Conservation (phyloP, 2,888 invertebrate species). For the Andrena bucephala region DNA sequence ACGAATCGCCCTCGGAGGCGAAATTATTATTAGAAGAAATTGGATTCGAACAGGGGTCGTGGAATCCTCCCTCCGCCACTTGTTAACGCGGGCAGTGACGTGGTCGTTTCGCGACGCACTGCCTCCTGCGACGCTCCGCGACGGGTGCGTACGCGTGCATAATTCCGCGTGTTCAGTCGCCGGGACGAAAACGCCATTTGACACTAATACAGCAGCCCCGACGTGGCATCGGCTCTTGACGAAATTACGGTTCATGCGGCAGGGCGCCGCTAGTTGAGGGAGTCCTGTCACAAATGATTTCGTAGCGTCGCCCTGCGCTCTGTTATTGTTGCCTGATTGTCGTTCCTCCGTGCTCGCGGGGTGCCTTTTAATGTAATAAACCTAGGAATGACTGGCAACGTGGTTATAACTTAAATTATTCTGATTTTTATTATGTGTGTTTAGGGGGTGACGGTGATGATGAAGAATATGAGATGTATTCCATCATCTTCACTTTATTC, state of each 20-base stretch:
- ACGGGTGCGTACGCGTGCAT: slow-evolving; percentile 47
- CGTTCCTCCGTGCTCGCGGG: background rate
- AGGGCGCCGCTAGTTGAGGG: slow-evolving; percentile 31
- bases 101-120: slow-evolving; percentile 32
- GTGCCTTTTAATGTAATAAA: background rate
- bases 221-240: slow-evolving; percentile 51
- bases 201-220: slow-evolving; percentile 37
- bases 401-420: background rate
- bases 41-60: slow-evolving; percentile 10
- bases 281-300: slow-evolving; percentile 45
- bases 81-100: slow-evolving; percentile 31
- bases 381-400: background rate
- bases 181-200: slow-evolving; percentile 56
- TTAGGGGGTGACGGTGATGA: no score
- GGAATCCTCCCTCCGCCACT: slow-evolving; percentile 4
- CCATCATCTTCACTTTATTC: no score
- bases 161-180: slow-evolving; percentile 50
- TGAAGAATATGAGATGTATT: no score
- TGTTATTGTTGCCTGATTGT: slow-evolving; percentile 31
- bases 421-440: background rate
- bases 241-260: slow-evolving; percentile 55
- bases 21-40: slow-evolving; percentile 12
- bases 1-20: slow-evolving; percentile 13
- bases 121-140: slow-evolving; percentile 42
- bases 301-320: slow-evolving; percentile 12